These are phyloP conservation scores for Himalopsyche tibetana DNA, from an alignment of 2,888 invertebrate genomes.

Conservation along the genomic window DNA sequence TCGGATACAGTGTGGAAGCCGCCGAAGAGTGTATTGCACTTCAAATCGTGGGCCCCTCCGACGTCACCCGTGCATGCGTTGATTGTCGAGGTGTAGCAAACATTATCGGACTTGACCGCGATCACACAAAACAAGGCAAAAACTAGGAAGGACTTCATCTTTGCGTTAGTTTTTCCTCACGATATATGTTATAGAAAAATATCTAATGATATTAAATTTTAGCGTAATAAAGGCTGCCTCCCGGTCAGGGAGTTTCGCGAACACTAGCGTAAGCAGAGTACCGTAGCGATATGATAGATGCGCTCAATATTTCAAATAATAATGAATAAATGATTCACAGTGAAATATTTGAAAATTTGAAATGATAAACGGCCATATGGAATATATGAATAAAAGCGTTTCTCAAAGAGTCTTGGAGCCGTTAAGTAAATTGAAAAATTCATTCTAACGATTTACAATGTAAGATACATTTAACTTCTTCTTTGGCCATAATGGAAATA, in stretches of 20 bases:
- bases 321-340: constrained; percentile 1
- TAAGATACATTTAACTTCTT: too few relatives aligned
- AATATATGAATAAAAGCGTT: not conserved
- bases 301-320: not conserved
- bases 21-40: not conserved
- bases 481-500: too few relatives aligned
- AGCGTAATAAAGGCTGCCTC: not conserved
- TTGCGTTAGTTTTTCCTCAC: not conserved
- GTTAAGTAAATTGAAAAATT: too few relatives aligned
- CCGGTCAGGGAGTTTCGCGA: not conserved
- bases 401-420: not conserved
- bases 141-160: not conserved
- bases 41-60: not conserved
- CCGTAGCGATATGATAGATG: not conserved
- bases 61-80: not conserved
- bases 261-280: not conserved
- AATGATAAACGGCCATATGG: not conserved
- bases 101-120: not conserved
- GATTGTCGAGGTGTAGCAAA: not conserved
- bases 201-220: not conserved
- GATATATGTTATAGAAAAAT: not conserved
- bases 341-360: not conserved
- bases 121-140: not conserved
- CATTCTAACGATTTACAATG: too few relatives aligned
- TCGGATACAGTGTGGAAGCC: not conserved